phyloP scores from a whole-genome alignment of 1,140 invertebrate species.

The Drosophila parvula region DNA sequence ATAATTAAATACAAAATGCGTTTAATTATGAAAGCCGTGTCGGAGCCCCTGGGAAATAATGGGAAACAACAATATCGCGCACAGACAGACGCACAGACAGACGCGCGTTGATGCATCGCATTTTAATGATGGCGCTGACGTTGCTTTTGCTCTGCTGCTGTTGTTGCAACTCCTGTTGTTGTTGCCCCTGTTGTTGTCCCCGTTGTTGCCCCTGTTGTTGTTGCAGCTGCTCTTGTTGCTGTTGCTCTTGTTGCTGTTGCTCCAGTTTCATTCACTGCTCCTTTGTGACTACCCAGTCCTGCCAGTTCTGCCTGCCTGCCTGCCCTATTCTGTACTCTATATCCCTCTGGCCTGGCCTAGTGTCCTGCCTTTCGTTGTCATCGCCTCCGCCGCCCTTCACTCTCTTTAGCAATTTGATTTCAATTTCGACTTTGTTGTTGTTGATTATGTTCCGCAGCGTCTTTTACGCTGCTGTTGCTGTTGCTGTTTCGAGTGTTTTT shows the following conservation, averaged over 20 bases:
- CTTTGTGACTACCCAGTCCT: constrained; percentile 8
- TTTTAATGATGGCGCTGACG: constrained; percentile 45
- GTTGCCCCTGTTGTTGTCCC: background rate
- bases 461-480: background rate
- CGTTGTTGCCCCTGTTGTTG: background rate
- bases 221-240: constrained; percentile 6
- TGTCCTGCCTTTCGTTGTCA: background rate
- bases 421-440: constrained; percentile 59
- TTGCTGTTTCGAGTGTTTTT: constrained; percentile 30
- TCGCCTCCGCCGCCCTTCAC: background rate
- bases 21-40: constrained; percentile 61
- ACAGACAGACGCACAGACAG: constrained; percentile 10
- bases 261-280: constrained; percentile 16
- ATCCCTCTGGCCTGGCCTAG: background rate
- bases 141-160: background rate
- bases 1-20: constrained; percentile 63
- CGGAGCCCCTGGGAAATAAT: constrained; percentile 47
- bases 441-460: constrained; percentile 35
- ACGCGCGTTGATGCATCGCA: constrained; percentile 50
- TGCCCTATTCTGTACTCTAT: background rate
- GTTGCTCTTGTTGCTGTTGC: constrained; percentile 17
- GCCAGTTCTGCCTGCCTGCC: background rate
- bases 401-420: constrained; percentile 64
- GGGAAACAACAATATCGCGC: constrained; percentile 36
- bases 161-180: background rate